These are phyloP conservation scores for Timema cristinae DNA, from an alignment of 2,888 invertebrate genomes.

Conservation along the genomic window DNA sequence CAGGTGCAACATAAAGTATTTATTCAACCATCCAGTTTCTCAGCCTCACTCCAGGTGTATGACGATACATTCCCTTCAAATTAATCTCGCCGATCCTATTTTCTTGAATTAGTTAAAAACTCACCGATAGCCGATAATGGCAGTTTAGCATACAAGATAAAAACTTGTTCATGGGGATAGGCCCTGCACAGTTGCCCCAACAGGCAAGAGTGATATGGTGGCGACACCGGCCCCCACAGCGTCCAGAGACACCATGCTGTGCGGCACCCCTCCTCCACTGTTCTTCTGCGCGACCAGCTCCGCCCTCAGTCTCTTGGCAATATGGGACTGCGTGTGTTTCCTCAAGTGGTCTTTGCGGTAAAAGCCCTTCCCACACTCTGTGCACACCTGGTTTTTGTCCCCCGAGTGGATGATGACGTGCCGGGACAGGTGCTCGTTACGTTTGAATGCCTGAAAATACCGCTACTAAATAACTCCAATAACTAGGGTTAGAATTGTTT, in stretches of 20 bases:
- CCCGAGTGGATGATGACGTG: conserved; percentile 52
- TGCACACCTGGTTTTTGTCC: conserved; percentile 49
- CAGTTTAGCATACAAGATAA: too few relatives aligned
- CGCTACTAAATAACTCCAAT: too few relatives aligned
- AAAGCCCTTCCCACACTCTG: conserved; percentile 50
- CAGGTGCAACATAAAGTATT: too few relatives aligned
- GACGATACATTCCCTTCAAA: too few relatives aligned
- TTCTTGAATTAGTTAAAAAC: too few relatives aligned
- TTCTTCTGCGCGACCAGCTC: conserved; percentile 23
- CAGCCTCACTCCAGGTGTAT: too few relatives aligned
- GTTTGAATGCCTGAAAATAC: conserved; percentile 42
- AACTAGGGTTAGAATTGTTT: too few relatives aligned
- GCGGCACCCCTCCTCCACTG: conserved; percentile 12
- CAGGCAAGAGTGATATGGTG: conserved; percentile 27
- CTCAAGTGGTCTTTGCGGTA: conserved; percentile 51
- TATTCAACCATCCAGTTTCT: too few relatives aligned
- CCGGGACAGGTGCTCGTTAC: conserved; percentile 52
- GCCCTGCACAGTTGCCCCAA: conserved; percentile 26
- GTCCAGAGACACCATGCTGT: conserved; percentile 23
- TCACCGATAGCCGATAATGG: too few relatives aligned
- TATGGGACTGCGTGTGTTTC: conserved; percentile 45
- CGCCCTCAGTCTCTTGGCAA: conserved; percentile 25
- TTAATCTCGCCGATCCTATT: too few relatives aligned
- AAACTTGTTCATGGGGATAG: conserved; percentile 20
- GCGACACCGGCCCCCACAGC: conserved; percentile 24